Evolutionary conservation across 2,888 invertebrate species (phyloP), one percentile per base, ranked within the genome.

Genomic region (Drosophila mimica): DNA sequence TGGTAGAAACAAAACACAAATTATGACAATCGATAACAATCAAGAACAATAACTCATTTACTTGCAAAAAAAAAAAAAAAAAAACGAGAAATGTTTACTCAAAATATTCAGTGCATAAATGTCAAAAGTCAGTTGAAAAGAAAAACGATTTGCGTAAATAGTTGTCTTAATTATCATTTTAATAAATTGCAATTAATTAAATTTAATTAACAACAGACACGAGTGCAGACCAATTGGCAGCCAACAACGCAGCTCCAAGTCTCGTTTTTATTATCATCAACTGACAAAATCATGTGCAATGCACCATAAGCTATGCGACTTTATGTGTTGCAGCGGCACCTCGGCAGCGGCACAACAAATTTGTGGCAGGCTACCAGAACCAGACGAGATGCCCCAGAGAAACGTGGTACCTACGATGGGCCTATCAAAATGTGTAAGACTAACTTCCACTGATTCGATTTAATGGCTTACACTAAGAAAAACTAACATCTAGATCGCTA

Each of bases 141-240:
- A 28, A 62, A 68, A 62, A 68, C n/a, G 61, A 36, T 34, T 59
- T 64, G 36, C 54, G 38, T 82, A 63, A 66, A 64, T 65, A 69
- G 56, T 51, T 70, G 9, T 34, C 67, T 65, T 71, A 76, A 87
- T 70, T 63, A 60, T 68, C 80, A 70, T 73, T 77, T 89, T 60
- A 89, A 89, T 90, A 88, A 88, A 89, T 90, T 89, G 68, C 83
- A 90, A 88, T 88, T 88, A 90, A 89, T 90, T 90, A 76, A 88
- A 83, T 89, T 90, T 85, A 88, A 89, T 85, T 88, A 89, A 82
- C 73, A 62, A 53, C 69, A 69, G 53, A 73, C 86, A 72, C 75
- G 67, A 74, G 81, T 58, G 46, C 68, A 54, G 54, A 63, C 64
- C 80, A 78, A 69, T 59, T 58, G 54, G 40, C 53, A 46, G 28